Evolutionary conservation across 2,888 invertebrate genomes (phyloP).

Genomic region (Leuctra nigra): DNA sequence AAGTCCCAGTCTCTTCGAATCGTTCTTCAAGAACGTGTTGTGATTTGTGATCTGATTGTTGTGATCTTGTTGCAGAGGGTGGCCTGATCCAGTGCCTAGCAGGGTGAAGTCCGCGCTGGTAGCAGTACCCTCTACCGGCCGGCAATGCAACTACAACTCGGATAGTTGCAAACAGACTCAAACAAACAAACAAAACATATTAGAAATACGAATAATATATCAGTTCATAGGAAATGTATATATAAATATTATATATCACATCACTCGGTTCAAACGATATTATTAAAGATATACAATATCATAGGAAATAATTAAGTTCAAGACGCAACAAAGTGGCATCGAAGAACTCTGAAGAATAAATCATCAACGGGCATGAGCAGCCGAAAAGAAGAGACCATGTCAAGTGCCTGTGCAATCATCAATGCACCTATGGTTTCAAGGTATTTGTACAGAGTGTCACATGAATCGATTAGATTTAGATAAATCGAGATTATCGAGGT

Average conservation of each 20-base stretch:
- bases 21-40: not conserved
- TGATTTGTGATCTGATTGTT: not conserved
- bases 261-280: not conserved
- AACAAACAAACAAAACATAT: conserved; percentile 11
- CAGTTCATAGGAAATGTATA: not conserved
- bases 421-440: too few relatives aligned
- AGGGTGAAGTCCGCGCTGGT: conserved; percentile 36
- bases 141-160: conserved; percentile 33
- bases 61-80: conserved; percentile 35
- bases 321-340: too few relatives aligned
- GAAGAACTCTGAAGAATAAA: too few relatives aligned
- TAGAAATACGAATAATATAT: not conserved
- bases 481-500: too few relatives aligned
- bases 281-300: too few relatives aligned
- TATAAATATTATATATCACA: not conserved
- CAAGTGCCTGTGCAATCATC: too few relatives aligned
- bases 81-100: conserved; percentile 38
- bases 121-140: conserved; percentile 36
- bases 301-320: too few relatives aligned
- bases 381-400: too few relatives aligned
- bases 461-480: too few relatives aligned
- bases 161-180: conserved; percentile 31
- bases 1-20: conserved; percentile 36
- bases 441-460: too few relatives aligned
- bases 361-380: too few relatives aligned